Conservation (phyloP, 2,113 vertebrate genomes). For the Equus przewalskii region DNA sequence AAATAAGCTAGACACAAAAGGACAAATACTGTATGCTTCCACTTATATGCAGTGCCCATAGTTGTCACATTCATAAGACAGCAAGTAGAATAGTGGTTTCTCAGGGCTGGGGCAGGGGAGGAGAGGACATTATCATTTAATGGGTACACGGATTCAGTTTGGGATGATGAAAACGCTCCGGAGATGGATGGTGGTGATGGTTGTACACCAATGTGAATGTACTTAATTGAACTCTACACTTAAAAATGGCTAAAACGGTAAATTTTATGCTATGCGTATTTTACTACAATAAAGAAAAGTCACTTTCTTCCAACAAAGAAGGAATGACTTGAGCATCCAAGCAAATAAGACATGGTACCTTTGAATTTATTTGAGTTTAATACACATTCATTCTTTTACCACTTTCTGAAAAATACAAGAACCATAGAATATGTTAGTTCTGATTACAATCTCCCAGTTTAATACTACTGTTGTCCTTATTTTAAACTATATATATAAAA, state of each 20-base stretch:
- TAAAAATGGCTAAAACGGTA: not conserved
- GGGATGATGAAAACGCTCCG: not conserved
- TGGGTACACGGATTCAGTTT: not conserved
- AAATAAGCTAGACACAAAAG: not conserved
- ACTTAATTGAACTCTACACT: not conserved
- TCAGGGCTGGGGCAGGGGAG: too few relatives aligned
- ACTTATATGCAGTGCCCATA: not conserved
- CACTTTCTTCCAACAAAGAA: not conserved
- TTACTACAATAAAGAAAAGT: not conserved
- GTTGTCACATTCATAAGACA: not conserved
- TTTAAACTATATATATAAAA: not conserved
- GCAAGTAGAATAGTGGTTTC: not conserved
- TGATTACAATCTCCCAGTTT: not conserved
- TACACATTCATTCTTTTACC: not conserved
- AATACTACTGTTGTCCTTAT: not conserved
- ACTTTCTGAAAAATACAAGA: constrained; percentile 15
- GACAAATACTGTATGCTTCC: not conserved
- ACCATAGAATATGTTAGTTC: not conserved
- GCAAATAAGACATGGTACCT: not conserved
- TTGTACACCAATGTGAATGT: not conserved
- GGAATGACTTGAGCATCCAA: not conserved
- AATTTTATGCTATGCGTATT: not conserved
- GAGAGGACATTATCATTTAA: not conserved
- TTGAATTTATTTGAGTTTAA: not conserved
- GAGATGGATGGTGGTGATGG: not conserved